Base-by-base conservation (phyloP, 2,888 invertebrate species). In the Microplitis deprimator region DNA sequence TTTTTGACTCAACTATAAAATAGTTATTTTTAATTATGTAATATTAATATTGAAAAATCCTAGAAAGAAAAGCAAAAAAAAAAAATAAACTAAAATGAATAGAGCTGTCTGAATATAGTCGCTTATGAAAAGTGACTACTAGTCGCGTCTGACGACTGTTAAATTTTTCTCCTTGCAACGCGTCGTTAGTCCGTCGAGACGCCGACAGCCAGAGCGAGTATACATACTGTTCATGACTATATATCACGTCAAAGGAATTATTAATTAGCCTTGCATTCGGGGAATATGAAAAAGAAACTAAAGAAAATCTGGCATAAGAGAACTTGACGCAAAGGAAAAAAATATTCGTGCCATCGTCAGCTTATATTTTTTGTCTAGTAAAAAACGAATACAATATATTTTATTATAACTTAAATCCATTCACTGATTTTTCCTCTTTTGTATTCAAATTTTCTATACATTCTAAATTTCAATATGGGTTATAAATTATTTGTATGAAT, bases 211-310 rank as follows among this genome's bases (percentile, higher is more conserved):
- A 38, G 10, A 16, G 38, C 64, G n/a, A 20, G 65, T 8, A 40
- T 73, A 73, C 8, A 67, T 61, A 38, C 29, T 16, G 60, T 64
- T 41, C 50, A 50, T 29, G 41, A 59, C 16, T 64, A n/a, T 67
- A 65, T 61, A 60, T 61, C 16, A 13, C 13, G 13, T 76, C 71
- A 71, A 72, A 76, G 41, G 68, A 76, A 76, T 76, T 76, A 71
- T 72, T 72, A 76, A 76, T 76, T 70, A 60, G 13, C 41, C 76
- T 72, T 70, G 76, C 76, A 76, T 41, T 64, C 60, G 61, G 69
- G 10, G 60, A 75, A 73, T 76, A 62, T 38, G 62, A 69, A 76
- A 73, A 65, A 71, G 60, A 40, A 17, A 50, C 20, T 29, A 50
- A 59, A 16, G 68, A 17, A 13, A 67, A 41, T 20, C 61, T 10